Base-by-base conservation (phyloP, 2,797 vertebrate species). In the Ara ararauna region DNA sequence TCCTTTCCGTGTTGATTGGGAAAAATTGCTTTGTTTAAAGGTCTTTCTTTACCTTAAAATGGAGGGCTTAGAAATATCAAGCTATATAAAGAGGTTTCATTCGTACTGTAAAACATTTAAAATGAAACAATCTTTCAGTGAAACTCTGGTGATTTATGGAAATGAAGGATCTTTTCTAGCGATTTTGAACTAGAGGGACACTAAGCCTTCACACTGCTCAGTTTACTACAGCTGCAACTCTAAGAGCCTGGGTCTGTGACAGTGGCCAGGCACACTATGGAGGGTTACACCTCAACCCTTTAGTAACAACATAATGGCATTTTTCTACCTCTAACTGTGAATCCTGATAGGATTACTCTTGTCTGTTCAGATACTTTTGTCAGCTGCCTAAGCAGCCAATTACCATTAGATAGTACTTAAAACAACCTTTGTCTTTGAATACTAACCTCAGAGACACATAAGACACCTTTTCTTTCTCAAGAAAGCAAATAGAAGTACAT, bases 211-310 rank as follows among this genome's bases (percentile, higher is more conserved):
- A 20, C 24, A 2, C 34, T 68, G 29, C 42, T 73, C 22, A 5
- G 10, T 48, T 47, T 40, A 1, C 50, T n/a, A 0, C 26, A 54
- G 45, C 56, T 44, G 8, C 0, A 0, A 5, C 30, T 84, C 70
- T 50, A 74, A 56, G 87, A 64, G 80, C n/a, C 40, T 4, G 1
- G 45, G 60, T 38, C 0, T 7, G 22, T 83, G 75, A 7, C 36
- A 38, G 44, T n/a, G 45, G 8, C 15, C 60, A 60, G 56, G 11
- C 32, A 7, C 26, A 50, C 64, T 32, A n/a, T 5, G 29, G 22
- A 48, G 34, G 26, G 24, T 56, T 66, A 9, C 3, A 4, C 14
- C 53, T 90, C 6, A 2, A 22, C 48, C 77, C 84, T 78, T 78
- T 6, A 53, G 26, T 58, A 38, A 40, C 8, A 27, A 24, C 30